Evolutionary conservation across 2,113 vertebrate genomes (phyloP), one percentile per base, ranked within the genome.

Genomic region (Forbesichthys agassizii): DNA sequence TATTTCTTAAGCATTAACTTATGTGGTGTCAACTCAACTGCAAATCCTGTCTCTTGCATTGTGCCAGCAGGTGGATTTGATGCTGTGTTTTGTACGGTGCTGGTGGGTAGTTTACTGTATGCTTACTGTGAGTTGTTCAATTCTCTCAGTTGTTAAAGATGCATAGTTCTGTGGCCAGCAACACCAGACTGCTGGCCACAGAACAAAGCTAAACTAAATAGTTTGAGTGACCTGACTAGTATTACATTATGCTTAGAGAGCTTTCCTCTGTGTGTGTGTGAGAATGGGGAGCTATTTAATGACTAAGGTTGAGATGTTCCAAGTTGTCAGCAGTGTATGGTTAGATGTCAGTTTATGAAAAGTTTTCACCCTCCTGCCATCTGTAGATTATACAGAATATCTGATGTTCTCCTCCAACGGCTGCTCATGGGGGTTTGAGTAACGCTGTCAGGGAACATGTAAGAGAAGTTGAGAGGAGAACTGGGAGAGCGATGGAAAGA

Each of bases 321-420:
- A 61, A 66, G 73, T 61, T 81, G 73, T 80, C 80, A 76, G 74
- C 68, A 71, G 66, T 79, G 33, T 75, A 61, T 70, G 47, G 66
- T 73, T 63, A 60, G 64, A 69, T 64, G 73, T 87, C 81, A 69
- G 81, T 80, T 80, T 77, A 75, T 68, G 65, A 75, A 75, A 82
- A 80, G 68, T 78, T 88, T 62, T 61, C 58, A 42, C 58, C 64
- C 27, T 53, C 58, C 82, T 46, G 27, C 65, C 65, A 65, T 66
- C 74, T 75, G 69, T 75, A 89, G 83, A 91, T 90, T 80, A 90
- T 73, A 91, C 76, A 81, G 91, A 92, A 92, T 91, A 90, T 82
- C 85, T 82, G 67, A 92, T 91, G 58, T 53, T 56, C 69, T 57
- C 83, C 83, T 85, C n/a, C 57, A 63, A n/a, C 81, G 8, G 65